phyloP scores from a whole-genome alignment of 1,140 invertebrate species.

The Paralvinella palmiformis region DNA sequence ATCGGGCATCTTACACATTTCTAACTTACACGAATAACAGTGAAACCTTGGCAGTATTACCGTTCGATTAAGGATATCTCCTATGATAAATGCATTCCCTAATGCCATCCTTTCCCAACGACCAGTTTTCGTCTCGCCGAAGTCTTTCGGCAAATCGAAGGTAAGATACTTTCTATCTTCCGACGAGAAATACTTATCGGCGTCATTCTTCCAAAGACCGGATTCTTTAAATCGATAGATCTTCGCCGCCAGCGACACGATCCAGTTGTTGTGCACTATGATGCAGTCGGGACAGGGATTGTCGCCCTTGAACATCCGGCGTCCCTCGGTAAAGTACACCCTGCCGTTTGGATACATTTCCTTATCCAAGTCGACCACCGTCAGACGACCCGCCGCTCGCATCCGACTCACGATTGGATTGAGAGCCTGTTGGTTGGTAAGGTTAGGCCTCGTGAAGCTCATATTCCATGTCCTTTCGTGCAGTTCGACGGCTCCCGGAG shows the following conservation, averaged over 20 bases:
- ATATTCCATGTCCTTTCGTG: neutral
- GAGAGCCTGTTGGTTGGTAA: slow-evolving; percentile 2
- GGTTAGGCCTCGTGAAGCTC: neutral
- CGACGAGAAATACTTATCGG: slow-evolving; percentile 9
- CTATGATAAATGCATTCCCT: slow-evolving; percentile 1
- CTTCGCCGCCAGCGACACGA: slow-evolving; percentile 11
- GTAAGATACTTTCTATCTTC: slow-evolving; percentile 13
- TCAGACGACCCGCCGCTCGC: neutral
- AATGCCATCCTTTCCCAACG: neutral
- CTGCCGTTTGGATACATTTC: neutral
- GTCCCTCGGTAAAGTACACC: neutral
- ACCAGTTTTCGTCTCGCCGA: neutral
- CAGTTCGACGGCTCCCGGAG: neutral
- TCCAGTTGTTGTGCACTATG: slow-evolving; percentile 20
- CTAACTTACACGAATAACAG: neutral
- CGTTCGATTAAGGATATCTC: slow-evolving; percentile 11
- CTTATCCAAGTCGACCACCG: neutral
- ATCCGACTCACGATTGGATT: neutral
- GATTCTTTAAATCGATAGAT: slow-evolving; percentile 13
- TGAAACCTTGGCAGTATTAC: slow-evolving; percentile 12
- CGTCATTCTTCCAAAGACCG: slow-evolving; percentile 9
- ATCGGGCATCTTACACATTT: too few relatives aligned
- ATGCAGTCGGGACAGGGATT: neutral
- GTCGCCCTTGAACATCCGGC: neutral
- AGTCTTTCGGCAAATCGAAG: slow-evolving; percentile 7